Evolutionary conservation across 2,888 invertebrate genomes (phyloP).

Genomic region (Rhamnusium bicolor): DNA sequence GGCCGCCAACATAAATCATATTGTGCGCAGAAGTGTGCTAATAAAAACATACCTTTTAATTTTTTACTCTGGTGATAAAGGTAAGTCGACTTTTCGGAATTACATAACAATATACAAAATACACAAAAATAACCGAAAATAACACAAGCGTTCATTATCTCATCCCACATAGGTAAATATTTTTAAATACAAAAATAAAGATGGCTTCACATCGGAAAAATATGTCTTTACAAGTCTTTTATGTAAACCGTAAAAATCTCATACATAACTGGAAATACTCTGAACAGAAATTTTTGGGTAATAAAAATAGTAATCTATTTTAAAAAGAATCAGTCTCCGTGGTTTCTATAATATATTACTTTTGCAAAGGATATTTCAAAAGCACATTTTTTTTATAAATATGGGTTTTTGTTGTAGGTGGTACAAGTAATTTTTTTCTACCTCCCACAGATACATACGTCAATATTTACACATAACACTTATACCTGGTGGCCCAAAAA

Average conservation of each 20-base stretch:
- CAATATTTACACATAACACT: background rate
- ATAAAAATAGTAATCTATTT: too few species aligned
- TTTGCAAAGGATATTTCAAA: background rate
- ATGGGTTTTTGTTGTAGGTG: background rate
- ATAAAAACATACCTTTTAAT: background rate
- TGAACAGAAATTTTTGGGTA: too few species aligned
- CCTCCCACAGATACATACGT: background rate
- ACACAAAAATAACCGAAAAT: constrained; percentile 8
- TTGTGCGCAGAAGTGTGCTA: constrained; percentile 16
- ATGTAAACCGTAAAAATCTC: too few species aligned
- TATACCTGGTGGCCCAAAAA: background rate
- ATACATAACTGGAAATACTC: too few species aligned
- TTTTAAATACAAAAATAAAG: constrained; percentile 12
- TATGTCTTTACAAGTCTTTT: background rate
- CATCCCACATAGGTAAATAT: constrained; percentile 5
- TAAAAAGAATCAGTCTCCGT: too few species aligned
- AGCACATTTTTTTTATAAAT: background rate
- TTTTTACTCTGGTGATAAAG: background rate
- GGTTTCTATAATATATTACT: background rate
- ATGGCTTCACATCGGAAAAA: constrained; percentile 15
- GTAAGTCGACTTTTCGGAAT: constrained; percentile 2
- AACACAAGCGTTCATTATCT: background rate
- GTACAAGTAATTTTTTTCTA: background rate
- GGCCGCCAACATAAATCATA: background rate
- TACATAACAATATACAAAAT: constrained; percentile 1